These are phyloP conservation scores for Drosophila willistoni DNA, from an alignment of 1,140 invertebrate genomes.

Conservation along the genomic window DNA sequence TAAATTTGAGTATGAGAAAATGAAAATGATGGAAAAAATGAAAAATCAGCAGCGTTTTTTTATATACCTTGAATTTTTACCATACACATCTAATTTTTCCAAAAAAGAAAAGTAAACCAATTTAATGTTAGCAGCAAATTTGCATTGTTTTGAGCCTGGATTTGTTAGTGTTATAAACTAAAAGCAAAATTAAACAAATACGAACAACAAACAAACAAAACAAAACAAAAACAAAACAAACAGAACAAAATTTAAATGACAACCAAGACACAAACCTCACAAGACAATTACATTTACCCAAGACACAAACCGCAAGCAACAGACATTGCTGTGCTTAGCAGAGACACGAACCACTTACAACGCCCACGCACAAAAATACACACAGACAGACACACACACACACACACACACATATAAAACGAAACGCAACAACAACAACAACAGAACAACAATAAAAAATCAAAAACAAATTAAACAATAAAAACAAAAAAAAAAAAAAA, in stretches of 20 bases:
- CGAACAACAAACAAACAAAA: constrained; percentile 40
- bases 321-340: not conserved
- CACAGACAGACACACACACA: constrained; percentile 18
- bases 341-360: not conserved
- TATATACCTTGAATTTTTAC: constrained; percentile 25
- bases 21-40: constrained; percentile 17
- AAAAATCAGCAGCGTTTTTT: constrained; percentile 43
- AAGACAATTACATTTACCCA: not conserved
- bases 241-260: constrained; percentile 25
- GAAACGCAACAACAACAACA: constrained; percentile 14
- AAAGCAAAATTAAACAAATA: constrained; percentile 53
- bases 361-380: constrained; percentile 18
- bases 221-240: constrained; percentile 3
- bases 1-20: constrained; percentile 5
- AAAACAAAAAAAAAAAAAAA: constrained; percentile 29
- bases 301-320: constrained; percentile 13
- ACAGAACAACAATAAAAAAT: constrained; percentile 9
- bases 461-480: constrained; percentile 30
- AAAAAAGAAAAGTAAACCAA: constrained; percentile 35
- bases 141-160: constrained; percentile 82
- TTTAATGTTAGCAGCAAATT: constrained; percentile 58
- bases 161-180: constrained; percentile 80
- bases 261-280: constrained; percentile 21
- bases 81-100: constrained; percentile 23
- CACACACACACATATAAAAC: constrained; percentile 15